Base-by-base conservation (phyloP, 2,113 vertebrate genomes). In the Ageneiosus marmoratus region DNA sequence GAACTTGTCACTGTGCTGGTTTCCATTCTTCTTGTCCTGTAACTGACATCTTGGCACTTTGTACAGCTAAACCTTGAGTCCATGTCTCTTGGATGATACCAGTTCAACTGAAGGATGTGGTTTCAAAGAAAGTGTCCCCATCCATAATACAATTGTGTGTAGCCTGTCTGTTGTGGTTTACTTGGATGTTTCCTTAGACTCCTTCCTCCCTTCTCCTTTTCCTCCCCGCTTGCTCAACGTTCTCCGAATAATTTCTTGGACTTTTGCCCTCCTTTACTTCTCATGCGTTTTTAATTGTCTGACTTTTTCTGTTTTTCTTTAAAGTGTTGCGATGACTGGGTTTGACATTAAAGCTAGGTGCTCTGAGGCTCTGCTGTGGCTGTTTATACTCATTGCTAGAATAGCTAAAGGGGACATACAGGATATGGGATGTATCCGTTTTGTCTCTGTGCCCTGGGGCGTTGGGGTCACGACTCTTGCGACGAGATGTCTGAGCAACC, bases 41-140 rank as follows among this genome's bases (percentile, higher is more conserved):
- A 60, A 51, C 60, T 81, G 50, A 84, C 77, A 82, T 78, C 82
- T 53, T 85, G 85, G 85, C 84, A 70, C 77, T 77, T 79, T 80
- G 63, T 15, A 20, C 62, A 92, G 91, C 91, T 89, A 91, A 93
- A 87, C 91, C 90, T 60, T 88, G 88, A 65, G 22, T 69, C 48
- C 50, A 58, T 91, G 87, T 90, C 91, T 91, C 91, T 94, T 92
- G 94, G 88, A 94, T 94, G 93, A 91, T 93, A 91, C 90, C 92
- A 88, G 91, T 94, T 93, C 93, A 91, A 92, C 93, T 92, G 83
- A 90, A 94, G 94, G 93, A 96, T 95, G 91, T 94, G 93, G 94
- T 88, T 92, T 93, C 91, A 89, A 76, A 89, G 89, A 93, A 93
- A 91, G 94, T 93, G 92, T 94, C 94, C 89, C 90, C 93, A 90